These are phyloP conservation scores for Philotrypesis tridentata DNA, from an alignment of 1,140 invertebrate species.

Conservation along the genomic window DNA sequence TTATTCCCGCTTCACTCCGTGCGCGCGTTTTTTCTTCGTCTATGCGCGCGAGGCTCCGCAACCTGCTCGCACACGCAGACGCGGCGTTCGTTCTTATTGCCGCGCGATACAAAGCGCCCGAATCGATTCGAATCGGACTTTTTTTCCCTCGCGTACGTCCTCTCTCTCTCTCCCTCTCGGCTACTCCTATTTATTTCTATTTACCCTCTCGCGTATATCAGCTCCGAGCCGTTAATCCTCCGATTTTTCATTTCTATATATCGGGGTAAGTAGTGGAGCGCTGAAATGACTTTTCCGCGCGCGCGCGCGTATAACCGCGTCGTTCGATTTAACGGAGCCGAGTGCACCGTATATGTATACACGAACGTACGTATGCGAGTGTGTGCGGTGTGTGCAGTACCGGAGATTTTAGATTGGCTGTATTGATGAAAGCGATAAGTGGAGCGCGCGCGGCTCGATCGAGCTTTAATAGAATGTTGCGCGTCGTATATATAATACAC, in stretches of 20 bases:
- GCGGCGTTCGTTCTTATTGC: too few species aligned
- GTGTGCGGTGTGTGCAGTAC: too few species aligned
- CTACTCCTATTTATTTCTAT: slow-evolving; percentile 9
- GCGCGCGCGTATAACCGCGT: too few species aligned
- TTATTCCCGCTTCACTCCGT: neutral
- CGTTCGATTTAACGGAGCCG: neutral
- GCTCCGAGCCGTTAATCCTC: slow-evolving; percentile 7
- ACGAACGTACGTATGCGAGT: too few species aligned
- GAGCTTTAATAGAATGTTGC: slow-evolving; percentile 1
- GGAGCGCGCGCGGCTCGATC: too few species aligned
- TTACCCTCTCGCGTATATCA: neutral
- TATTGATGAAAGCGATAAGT: slow-evolving; percentile 2
- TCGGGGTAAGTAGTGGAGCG: slow-evolving; percentile 7
- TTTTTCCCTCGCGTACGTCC: neutral
- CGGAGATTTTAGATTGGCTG: slow-evolving; percentile 2
- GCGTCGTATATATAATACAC: too few species aligned
- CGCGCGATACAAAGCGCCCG: too few species aligned
- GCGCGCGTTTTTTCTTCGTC: slow-evolving; percentile 2
- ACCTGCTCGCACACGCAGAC: too few species aligned
- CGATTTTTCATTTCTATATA: slow-evolving; percentile 39
- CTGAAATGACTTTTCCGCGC: slow-evolving; percentile 24
- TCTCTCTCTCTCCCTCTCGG: neutral
- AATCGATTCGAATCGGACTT: slow-evolving; percentile 48
- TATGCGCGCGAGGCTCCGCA: too few species aligned
- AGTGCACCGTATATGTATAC: too few species aligned